phyloP scores from a whole-genome alignment of 53 echinoderm and acorn worm species.

The Stichopus horrens region DNA sequence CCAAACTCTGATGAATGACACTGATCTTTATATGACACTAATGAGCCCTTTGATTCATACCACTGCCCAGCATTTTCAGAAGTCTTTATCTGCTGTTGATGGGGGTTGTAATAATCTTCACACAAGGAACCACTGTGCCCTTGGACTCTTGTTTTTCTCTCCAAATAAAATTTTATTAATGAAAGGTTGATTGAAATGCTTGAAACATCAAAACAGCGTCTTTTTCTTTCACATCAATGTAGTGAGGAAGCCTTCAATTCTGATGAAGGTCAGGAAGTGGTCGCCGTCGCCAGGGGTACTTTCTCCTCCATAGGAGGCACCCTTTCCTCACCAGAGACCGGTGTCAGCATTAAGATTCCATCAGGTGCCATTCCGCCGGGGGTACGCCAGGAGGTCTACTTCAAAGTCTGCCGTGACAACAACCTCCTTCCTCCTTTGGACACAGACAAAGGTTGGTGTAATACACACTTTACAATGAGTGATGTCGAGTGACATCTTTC shows the following conservation, averaged over 20 bases:
- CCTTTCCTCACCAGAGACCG: slow-evolving; percentile 72
- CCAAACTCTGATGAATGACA: too few species aligned
- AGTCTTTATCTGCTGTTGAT: too few species aligned
- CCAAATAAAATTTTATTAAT: too few species aligned
- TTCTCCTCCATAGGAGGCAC: slow-evolving; percentile 79
- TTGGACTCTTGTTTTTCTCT: too few species aligned
- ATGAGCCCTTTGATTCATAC: too few species aligned
- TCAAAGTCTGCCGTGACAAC: slow-evolving; percentile 94
- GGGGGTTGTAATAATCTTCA: too few species aligned
- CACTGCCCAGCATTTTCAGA: too few species aligned
- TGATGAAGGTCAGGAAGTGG: slow-evolving; percentile 87
- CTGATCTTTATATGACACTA: too few species aligned
- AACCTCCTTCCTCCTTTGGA: slow-evolving; percentile 94
- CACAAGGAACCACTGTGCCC: too few species aligned
- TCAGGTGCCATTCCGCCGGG: slow-evolving; percentile 88
- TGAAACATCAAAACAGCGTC: background rate
- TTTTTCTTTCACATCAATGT: background rate
- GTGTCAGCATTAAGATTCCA: slow-evolving; percentile 93
- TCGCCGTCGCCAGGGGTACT: slow-evolving; percentile 80
- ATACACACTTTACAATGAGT: background rate
- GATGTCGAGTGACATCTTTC: too few species aligned
- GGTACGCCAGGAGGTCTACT: slow-evolving; percentile 82
- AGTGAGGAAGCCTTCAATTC: slow-evolving; percentile 86
- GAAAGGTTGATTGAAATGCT: too few species aligned
- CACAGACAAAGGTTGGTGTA: slow-evolving; percentile 72